These are phyloP conservation scores for Chondrilla cf. caribensis DNA, from an alignment of 37 sponge, comb jelly and placozoan genomes.

Conservation along the genomic window DNA sequence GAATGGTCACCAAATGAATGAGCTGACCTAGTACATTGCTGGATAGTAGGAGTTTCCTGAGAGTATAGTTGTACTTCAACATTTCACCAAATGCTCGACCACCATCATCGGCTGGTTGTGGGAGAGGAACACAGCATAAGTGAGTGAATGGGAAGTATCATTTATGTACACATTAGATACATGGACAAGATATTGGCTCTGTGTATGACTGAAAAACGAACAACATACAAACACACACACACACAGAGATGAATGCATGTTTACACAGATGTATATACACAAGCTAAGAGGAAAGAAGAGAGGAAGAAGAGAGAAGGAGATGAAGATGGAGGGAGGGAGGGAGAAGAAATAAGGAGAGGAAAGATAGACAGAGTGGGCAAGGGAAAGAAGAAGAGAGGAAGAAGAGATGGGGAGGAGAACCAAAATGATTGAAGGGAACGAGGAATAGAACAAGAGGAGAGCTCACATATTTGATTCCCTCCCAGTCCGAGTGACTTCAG, in stretches of 20 bases:
- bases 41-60: slow-evolving; percentile 60
- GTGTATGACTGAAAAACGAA: not conserved
- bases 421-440: not conserved
- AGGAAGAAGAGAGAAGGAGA: too few relatives aligned
- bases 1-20: not conserved
- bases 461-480: slow-evolving; percentile 73
- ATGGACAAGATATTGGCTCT: not conserved
- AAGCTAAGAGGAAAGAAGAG: not conserved
- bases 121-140: not conserved
- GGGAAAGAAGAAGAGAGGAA: not conserved
- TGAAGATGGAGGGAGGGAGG: not conserved
- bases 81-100: slow-evolving; percentile 62
- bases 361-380: not conserved
- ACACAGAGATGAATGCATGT: too few relatives aligned
- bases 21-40: slow-evolving; percentile 72
- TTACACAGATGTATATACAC: too few relatives aligned
- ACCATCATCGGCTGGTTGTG: slow-evolving; percentile 61
- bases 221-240: too few relatives aligned
- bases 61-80: slow-evolving; percentile 47
- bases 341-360: not conserved
- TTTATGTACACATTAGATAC: not conserved
- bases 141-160: not conserved
- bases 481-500: slow-evolving; percentile 78
- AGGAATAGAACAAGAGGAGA: not conserved
- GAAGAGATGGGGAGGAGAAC: not conserved